Evolutionary conservation across 1,140 invertebrate genomes (phyloP).

Genomic region (Rhyacophila brunnea): DNA sequence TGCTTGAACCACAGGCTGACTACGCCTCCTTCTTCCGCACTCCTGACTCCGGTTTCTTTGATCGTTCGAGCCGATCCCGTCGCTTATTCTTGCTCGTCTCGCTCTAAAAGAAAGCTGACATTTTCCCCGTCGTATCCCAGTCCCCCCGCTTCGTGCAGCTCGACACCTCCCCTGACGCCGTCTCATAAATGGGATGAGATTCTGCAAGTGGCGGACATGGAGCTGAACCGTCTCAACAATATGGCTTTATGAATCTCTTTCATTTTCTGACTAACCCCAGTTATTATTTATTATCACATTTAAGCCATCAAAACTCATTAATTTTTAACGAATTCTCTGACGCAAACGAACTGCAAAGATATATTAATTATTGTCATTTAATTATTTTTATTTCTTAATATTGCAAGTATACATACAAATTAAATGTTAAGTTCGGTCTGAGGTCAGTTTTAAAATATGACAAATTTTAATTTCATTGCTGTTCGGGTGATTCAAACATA

Average conservation of each 20-base stretch:
- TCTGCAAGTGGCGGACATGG: conserved; percentile 51
- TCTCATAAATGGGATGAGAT: conserved; percentile 55
- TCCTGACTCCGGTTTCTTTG: conserved; percentile 45
- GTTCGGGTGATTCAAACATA: no score
- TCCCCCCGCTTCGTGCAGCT: conserved; percentile 38
- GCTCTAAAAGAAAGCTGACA: conserved; percentile 50
- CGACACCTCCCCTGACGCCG: conserved; percentile 48
- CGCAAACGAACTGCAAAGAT: neutral
- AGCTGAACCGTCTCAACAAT: conserved; percentile 51
- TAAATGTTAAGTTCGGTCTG: no score
- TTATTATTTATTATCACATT: no score
- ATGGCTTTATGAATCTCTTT: neutral
- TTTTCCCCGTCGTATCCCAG: conserved; percentile 45
- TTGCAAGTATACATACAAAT: no score
- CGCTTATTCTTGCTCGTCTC: conserved; percentile 44
- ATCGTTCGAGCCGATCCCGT: conserved; percentile 39
- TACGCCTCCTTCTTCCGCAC: conserved; percentile 20
- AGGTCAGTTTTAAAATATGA: no score
- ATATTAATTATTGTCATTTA: neutral
- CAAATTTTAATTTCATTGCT: no score
- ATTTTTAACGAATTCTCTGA: no score
- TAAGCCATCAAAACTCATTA: no score
- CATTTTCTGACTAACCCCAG: no score
- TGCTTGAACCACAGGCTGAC: conserved; percentile 8
- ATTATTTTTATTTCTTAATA: no score